Evolutionary conservation across 92 coral and sea anemone genomes (phyloP), one percentile per base, ranked within the genome.

Genomic region (Palythoa heliodiscus): DNA sequence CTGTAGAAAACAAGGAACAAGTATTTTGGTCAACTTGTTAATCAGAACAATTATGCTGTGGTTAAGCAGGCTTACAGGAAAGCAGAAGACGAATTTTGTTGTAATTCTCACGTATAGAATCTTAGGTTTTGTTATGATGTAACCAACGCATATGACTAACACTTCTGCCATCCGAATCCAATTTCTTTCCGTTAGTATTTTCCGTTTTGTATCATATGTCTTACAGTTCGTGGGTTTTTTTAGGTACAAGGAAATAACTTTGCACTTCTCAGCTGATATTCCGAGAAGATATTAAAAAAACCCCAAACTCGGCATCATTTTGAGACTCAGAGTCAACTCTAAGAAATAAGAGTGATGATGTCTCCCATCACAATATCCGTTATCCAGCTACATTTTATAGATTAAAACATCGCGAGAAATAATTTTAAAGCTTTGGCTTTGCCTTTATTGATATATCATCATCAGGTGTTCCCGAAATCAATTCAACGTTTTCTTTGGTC

Each of bases 281-380:
- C 25, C 69, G 20, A 63, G 69, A 63, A 63, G 9, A 7, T n/a
- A 63, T 63, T 63, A 63, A 43, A 8, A 43, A 43, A 20, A n/a
- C n/a, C n/a, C n/a, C n/a, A 63, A 4, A 63, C 29, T 63, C 25
- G 69, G 14, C 61, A 55, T 7, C 61, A 3, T 63, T 43, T 43
- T 43, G 11, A 19, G 2, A 63, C 5, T 9, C 19, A 3, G 22
- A 2, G 5, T 7, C 7, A 9, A 17, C 25, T 63, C n/a, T 19
- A 63, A 63, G 29, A 23, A 23, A 23, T 63, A 19, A 17, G 69
- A 6, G 6, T 63, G 11, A 23, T n/a, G 17, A 58, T 7, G 5
- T 19, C n/a, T 63, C 69, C 25, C 19, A 63, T 63, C 69, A n/a
- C 69, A 63, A 63, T 63, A 63, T 63, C 69, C 69, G 69, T 19